Evolutionary conservation across 37 sponge, comb jelly and placozoan genomes (phyloP).

Genomic region (Spongia lamella): DNA sequence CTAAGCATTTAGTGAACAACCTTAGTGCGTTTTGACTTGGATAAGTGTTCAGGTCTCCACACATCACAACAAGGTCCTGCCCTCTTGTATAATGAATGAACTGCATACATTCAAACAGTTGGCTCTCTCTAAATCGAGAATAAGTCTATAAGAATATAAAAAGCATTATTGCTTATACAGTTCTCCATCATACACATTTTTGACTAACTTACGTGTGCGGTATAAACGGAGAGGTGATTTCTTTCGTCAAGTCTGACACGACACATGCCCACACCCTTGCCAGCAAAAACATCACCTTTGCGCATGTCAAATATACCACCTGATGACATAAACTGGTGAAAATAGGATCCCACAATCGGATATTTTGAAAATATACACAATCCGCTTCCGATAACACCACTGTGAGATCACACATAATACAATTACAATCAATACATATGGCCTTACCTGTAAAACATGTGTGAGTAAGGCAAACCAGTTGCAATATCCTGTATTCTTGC

Average conservation of each 20-base stretch:
- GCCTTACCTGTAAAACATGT: no score
- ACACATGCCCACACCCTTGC: constrained; percentile 51
- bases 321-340: constrained; percentile 34
- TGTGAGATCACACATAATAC: background rate
- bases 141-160: constrained; percentile 25
- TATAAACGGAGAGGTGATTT: no score
- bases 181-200: no score
- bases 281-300: constrained; percentile 73
- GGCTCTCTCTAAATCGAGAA: constrained; percentile 28
- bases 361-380: constrained; percentile 75
- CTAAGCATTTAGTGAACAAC: constrained; percentile 51
- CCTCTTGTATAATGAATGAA: constrained; percentile 53
- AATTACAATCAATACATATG: no score
- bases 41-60: constrained; percentile 77
- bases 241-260: no score
- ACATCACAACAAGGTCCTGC: constrained; percentile 50
- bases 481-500: no score
- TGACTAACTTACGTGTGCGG: no score
- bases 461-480: no score
- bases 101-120: constrained; percentile 59
- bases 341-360: constrained; percentile 49
- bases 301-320: constrained; percentile 24
- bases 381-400: constrained; percentile 79
- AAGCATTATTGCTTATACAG: no score
- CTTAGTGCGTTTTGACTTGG: constrained; percentile 29